Evolutionary conservation across 2,888 invertebrate genomes (phyloP), one percentile per base, ranked within the genome.

Genomic region (Leptinotarsa tumamoca): DNA sequence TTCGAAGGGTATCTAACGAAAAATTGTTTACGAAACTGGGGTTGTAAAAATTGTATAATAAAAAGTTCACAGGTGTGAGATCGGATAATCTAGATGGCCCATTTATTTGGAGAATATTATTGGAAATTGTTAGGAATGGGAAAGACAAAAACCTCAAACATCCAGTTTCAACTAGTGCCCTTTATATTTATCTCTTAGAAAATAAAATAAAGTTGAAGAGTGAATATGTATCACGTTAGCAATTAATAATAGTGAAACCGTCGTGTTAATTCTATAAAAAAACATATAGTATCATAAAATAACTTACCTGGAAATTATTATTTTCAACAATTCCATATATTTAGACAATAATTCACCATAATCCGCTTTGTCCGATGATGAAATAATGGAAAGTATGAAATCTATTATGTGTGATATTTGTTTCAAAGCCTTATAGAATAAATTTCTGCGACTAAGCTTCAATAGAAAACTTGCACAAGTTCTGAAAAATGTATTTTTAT

Each of bases 281-380:
- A 18, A 18, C 17, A 18, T 23, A 13, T n/a, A 58, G 58, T 58
- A 4, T 2, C n/a, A 63, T 71, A 49, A 61, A 27, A 49, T 27
- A 61, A 76, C 78, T 77, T 69, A 80, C 80, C 75, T 79, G n/a
- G 63, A 33, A 13, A 80, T 68, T 17, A 80, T 72, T 49, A 66
- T 56, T 58, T 71, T 69, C 23, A 81, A 68, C 61, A 82, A 69
- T 23, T 73, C 68, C n/a, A 80, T 71, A 21, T 78, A 71, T 43
- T 54, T 70, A 21, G 63, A 66, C 10, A 82, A 72, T 51, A 78
- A 43, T 18, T 79, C 79, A 33, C 73, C 73, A 1, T 67, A 73
- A 61, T 52, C 61, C 18, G 68, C 63, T 51, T 79, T 75, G 67
- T 79, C 76, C 61, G 77, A 70, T 18, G 52, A 18, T 52, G 61